Evolutionary conservation across 2,797 vertebrate genomes (phyloP).

Genomic region (Epinephelus awoara): DNA sequence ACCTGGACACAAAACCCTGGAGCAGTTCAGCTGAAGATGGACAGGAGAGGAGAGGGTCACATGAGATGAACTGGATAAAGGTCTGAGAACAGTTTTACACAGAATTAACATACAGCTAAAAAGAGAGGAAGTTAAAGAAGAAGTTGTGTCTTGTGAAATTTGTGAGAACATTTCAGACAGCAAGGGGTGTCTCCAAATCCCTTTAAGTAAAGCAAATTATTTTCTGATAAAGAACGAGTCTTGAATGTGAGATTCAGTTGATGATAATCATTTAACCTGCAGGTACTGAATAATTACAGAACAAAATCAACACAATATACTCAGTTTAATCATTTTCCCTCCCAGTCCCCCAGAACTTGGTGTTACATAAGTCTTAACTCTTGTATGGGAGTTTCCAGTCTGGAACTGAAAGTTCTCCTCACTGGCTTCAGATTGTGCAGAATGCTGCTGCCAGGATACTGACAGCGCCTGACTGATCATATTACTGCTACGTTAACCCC

Average conservation of each 20-base stretch:
- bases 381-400: conserved; percentile 67
- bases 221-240: not conserved
- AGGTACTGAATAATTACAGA: conserved; percentile 17
- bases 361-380: conserved; percentile 49
- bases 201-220: conserved; percentile 5
- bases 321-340: conserved; percentile 21
- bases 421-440: conserved; percentile 62
- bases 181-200: not conserved
- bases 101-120: conserved; percentile 21
- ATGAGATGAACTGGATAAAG: conserved; percentile 22
- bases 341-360: conserved; percentile 20
- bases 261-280: conserved; percentile 4
- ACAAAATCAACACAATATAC: conserved; percentile 22
- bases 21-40: conserved; percentile 79
- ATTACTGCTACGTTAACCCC: conserved; percentile 66
- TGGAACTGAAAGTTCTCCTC: conserved; percentile 60
- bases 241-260: conserved; percentile 10
- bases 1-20: conserved; percentile 74
- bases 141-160: conserved; percentile 37
- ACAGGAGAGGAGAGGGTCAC: conserved; percentile 34
- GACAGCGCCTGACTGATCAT: conserved; percentile 69
- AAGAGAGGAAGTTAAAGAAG: conserved; percentile 33
- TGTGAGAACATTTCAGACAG: conserved; percentile 31
- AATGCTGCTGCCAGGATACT: conserved; percentile 66
- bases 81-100: conserved; percentile 14